Evolutionary conservation across 1,140 invertebrate genomes (phyloP), one percentile per base, ranked within the genome.

Genomic region (Drosophila orosa): DNA sequence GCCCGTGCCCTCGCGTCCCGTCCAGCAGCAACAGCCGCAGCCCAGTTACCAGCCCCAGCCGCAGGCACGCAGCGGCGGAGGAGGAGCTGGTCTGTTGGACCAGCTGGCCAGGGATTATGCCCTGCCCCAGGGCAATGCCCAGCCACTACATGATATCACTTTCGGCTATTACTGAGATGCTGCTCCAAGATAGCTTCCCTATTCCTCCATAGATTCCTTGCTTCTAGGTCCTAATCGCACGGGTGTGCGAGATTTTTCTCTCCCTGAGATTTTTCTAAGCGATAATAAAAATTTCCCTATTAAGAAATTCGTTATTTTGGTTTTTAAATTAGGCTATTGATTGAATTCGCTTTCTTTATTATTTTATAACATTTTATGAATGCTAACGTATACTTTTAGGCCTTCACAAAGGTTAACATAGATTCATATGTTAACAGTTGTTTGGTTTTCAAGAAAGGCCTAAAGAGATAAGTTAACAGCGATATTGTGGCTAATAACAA

Each of bases 21-120:
- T 91, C 22, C 89, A 83, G 39, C 87, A 86, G 48, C 80, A 72
- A 54, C 79, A 80, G 24, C 45, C 45, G 4, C 77, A 81, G 65
- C 84, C 90, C n/a, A 81, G 81, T 27, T 93, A 90, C 74, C 90
- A 92, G 48, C 86, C 83, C 8, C 92, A 92, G 40, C 91, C 19
- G 71, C 93, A 79, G 90, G 92, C 78, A 60, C 90, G 92, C 83
- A 78, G 80, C 31, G 91, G 92, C 89, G 81, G 84, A 29, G 92
- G 92, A 85, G 78, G 81, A 31, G 91, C 94, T 40, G 95, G 95
- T n/a, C 94, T 96, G 85, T 92, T 97, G 17, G 96, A 97, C 81
- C 95, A 96, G 81, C 93, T 97, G n/a, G 95, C 96, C 19, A 94
- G 95, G 80, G 96, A 97, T 74, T 97, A 96, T 82, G 95, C 96